Evolutionary conservation across 2,797 vertebrate genomes (phyloP).

Genomic region (Phalanger gymnotis): DNA sequence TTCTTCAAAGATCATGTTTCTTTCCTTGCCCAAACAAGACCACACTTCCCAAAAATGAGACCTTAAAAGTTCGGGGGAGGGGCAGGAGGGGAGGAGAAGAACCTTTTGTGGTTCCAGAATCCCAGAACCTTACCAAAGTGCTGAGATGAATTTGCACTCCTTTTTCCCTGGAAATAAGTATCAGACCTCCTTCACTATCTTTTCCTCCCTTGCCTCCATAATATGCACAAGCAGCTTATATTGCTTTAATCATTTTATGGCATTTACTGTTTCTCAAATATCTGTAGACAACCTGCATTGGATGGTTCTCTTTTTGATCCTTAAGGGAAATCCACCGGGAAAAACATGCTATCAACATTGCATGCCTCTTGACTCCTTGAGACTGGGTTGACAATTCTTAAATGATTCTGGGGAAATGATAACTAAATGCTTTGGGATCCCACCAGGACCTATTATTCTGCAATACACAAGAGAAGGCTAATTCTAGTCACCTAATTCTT

Average conservation of each 20-base stretch:
- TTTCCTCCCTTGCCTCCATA: slow-evolving; percentile 4
- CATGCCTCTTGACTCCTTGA: slow-evolving; percentile 1
- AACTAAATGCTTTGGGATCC: slow-evolving; percentile 52
- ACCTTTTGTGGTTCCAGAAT: neutral
- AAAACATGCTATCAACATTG: slow-evolving; percentile 11
- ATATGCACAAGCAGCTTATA: slow-evolving; percentile 18
- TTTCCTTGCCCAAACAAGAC: neutral
- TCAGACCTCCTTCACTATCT: neutral
- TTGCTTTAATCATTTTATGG: neutral
- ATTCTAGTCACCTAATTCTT: slow-evolving; percentile 57
- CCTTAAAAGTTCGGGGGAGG: neutral
- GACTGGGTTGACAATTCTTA: slow-evolving; percentile 44
- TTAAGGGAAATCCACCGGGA: slow-evolving; percentile 44
- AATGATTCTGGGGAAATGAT: slow-evolving; percentile 54
- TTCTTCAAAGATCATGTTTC: neutral
- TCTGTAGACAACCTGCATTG: slow-evolving; percentile 12
- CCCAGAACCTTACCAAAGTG: neutral
- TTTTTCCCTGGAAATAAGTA: neutral
- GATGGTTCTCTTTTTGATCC: slow-evolving; percentile 45
- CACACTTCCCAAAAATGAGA: neutral
- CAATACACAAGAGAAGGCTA: slow-evolving; percentile 60
- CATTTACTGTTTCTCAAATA: slow-evolving; percentile 24
- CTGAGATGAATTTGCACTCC: neutral
- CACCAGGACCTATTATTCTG: slow-evolving; percentile 46
- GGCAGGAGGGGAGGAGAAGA: too few relatives aligned